These are phyloP conservation scores for Sarcophaga rosellei DNA, from an alignment of 2,888 invertebrate species.

Conservation along the genomic window DNA sequence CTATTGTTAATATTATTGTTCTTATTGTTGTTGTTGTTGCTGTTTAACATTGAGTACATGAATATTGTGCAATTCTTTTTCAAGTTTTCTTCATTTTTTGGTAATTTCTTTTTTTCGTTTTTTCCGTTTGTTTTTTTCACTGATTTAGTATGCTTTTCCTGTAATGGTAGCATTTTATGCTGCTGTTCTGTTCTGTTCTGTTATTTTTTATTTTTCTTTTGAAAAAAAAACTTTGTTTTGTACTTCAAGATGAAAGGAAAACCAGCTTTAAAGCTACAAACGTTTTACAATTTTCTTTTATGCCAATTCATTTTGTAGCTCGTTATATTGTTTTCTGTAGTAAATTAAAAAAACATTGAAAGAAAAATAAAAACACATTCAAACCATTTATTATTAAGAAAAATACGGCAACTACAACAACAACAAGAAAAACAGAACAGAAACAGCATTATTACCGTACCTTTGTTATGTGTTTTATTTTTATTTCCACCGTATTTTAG, in stretches of 20 bases:
- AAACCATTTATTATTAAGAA: not conserved
- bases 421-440: not conserved
- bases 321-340: constrained; percentile 29
- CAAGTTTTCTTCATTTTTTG: not conserved
- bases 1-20: not conserved
- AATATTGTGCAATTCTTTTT: constrained; percentile 63
- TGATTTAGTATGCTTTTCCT: constrained; percentile 67
- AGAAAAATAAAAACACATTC: not conserved
- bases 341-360: constrained; percentile 44
- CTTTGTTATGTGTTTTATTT: not conserved
- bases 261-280: not conserved
- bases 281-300: constrained; percentile 55
- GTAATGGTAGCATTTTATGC: constrained; percentile 33
- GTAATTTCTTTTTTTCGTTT: constrained; percentile 25
- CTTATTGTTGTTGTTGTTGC: constrained; percentile 38
- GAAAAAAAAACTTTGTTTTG: constrained; percentile 2
- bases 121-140: constrained; percentile 39
- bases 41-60: constrained; percentile 67
- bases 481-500: not conserved
- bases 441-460: not conserved
- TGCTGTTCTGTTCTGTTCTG: constrained; percentile 10
- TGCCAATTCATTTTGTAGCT: constrained; percentile 53
- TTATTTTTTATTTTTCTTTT: not conserved
- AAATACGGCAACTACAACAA: not conserved
- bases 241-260: not conserved